A percentile compares a stretch with the other conserved stretches of the same genome.
Conservation (phyloP, 2,888 invertebrate species). For the Synergus gifuensis region DNA sequence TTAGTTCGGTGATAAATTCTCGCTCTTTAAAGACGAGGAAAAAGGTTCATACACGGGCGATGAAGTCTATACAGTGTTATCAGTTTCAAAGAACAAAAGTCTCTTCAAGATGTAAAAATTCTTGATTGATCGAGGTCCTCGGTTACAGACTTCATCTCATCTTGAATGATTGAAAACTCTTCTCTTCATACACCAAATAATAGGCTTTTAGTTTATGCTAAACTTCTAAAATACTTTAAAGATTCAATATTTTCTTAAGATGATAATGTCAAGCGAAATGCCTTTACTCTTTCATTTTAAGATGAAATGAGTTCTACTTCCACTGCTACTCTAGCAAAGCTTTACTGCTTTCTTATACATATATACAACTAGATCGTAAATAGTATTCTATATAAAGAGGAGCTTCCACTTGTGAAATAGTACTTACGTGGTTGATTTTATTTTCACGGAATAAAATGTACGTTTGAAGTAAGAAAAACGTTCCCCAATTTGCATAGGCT, state of each 20-base stretch:
- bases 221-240: background rate
- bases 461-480: background rate
- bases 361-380: background rate
- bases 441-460: background rate
- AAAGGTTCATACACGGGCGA: slow-evolving; percentile 8
- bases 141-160: slow-evolving; percentile 15
- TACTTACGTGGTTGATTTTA: slow-evolving; percentile 19
- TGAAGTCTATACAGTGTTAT: slow-evolving; percentile 8
- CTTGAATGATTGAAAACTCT: slow-evolving; percentile 23
- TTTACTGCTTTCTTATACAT: background rate
- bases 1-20: slow-evolving; percentile 37
- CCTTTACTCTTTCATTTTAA: slow-evolving; percentile 13
- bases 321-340: slow-evolving; percentile 21
- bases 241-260: background rate
- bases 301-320: slow-evolving; percentile 17
- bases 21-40: background rate
- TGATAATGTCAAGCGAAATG: background rate
- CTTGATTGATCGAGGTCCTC: slow-evolving; percentile 29
- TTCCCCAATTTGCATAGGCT: background rate
- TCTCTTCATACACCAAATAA: background rate
- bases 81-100: slow-evolving; percentile 22
- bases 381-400: background rate
- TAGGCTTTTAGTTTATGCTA: background rate
- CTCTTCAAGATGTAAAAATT: slow-evolving; percentile 36
- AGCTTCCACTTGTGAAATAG: slow-evolving; percentile 4